Evolutionary conservation across 2,888 invertebrate genomes (phyloP), one percentile per base, ranked within the genome.

Genomic region (Archaeoteleia sp.): DNA sequence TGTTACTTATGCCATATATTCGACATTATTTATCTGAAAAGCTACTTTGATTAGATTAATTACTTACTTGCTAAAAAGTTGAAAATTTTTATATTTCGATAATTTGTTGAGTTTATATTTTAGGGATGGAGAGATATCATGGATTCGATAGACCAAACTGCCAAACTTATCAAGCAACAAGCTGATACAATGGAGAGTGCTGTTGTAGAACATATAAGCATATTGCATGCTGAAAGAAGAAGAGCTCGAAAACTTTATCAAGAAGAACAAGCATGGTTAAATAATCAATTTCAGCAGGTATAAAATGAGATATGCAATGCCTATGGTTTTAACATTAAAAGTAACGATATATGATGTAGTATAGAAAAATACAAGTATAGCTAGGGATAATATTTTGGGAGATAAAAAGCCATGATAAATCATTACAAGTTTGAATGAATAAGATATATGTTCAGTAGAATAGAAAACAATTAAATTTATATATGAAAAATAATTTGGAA

Each of bases 101-200:
- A 7, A 5, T 23, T 23, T 23, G 3, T 5, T 23, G n/a, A n/a
- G n/a, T n/a, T n/a, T n/a, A n/a, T n/a, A 29, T 72, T 70, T 40
- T 46, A 89, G 87, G 88, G 88, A 43, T 96, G 96, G 96, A 91
- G 91, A 75, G 91, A 91, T 57, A 93, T 96, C 86, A 92, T 96
- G 86, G 94, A 95, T 77, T 95, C 96, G 80, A 90, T 96, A 85
- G 96, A 97, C 83, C 92, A 91, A 78, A 92, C 94, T 54, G 93
- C 94, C 13, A 92, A 92, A 74, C 88, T 93, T 72, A 91, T 97
- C 63, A 92, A 91, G 80, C 90, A 92, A 67, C 96, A 95, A 83
- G 94, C 95, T 1, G 96, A 97, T 83, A 90, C 91, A 14, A 88
- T 97, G 74, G 95, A 95, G 82, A 91, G 90, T 17, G 90, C 92